phyloP scores from a whole-genome alignment of 2,888 invertebrate genomes.

The Brachypalpus laphriformis region DNA sequence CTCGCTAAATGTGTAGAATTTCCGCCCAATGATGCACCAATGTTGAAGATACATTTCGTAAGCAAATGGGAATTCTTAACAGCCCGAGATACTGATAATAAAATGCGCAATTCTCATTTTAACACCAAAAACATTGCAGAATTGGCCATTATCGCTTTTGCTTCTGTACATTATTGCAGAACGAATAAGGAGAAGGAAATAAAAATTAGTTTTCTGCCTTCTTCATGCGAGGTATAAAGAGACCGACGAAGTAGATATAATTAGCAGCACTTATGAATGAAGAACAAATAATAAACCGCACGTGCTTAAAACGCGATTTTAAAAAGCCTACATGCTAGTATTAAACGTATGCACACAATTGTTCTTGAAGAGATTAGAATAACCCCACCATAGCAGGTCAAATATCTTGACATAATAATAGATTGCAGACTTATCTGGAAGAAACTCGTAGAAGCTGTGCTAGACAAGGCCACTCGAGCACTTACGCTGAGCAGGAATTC shows the following conservation, averaged over 20 bases:
- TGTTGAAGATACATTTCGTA: constrained; percentile 51
- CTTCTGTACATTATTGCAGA: constrained; percentile 32
- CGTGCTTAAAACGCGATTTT: constrained; percentile 16
- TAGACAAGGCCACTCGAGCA: no score
- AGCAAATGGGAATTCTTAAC: constrained; percentile 66
- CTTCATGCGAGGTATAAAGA: neutral
- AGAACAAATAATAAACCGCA: neutral
- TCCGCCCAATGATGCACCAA: constrained; percentile 30
- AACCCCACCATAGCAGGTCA: no score
- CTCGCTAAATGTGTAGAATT: constrained; percentile 44
- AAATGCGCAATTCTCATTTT: constrained; percentile 68
- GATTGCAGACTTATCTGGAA: no score
- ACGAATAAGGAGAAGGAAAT: neutral
- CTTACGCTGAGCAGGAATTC: no score
- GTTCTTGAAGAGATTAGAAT: no score
- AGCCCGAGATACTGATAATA: constrained; percentile 69
- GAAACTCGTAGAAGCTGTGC: no score
- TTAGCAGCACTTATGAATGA: constrained; percentile 27
- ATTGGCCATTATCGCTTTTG: constrained; percentile 33
- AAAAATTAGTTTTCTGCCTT: constrained; percentile 9
- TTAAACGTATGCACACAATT: no score
- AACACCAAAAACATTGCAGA: constrained; percentile 52
- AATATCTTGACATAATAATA: no score
- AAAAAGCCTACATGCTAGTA: no score
- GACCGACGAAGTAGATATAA: constrained; percentile 16